Conservation (phyloP, 1,140 invertebrate species). For the Drosophila trapezifrons region DNA sequence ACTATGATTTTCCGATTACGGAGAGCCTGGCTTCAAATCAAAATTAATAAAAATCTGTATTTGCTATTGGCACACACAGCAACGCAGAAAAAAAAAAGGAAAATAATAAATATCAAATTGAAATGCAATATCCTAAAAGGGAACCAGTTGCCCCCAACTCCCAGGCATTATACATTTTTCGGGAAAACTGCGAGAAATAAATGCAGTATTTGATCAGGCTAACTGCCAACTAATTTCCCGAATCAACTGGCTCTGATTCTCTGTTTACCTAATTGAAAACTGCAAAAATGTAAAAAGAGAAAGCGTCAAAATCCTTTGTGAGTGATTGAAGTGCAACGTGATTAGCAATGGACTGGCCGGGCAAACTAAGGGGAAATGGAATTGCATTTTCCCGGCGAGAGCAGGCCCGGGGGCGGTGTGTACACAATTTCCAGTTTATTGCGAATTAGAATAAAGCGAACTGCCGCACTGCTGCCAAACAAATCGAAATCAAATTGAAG, state of each 20-base stretch:
- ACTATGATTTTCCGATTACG: background rate
- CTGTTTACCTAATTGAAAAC: conserved; percentile 47
- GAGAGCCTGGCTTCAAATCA: background rate
- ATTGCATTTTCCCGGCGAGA: conserved; percentile 22
- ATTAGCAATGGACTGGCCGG: conserved; percentile 25
- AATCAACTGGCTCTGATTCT: conserved; percentile 22
- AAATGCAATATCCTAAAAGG: conserved; percentile 6
- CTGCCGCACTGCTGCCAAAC: conserved; percentile 31
- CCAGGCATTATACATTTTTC: background rate
- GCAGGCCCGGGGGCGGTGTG: background rate
- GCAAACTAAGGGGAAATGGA: conserved; percentile 12
- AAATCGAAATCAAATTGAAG: conserved; percentile 69
- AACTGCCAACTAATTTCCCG: conserved; percentile 32
- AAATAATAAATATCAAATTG: background rate
- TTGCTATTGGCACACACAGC: background rate
- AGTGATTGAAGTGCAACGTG: conserved; percentile 44
- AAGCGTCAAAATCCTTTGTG: conserved; percentile 31
- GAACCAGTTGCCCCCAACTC: background rate
- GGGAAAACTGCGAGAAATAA: conserved; percentile 2
- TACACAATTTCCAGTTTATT: conserved; percentile 56
- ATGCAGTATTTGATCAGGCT: conserved; percentile 18
- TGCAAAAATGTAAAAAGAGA: conserved; percentile 22
- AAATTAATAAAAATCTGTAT: conserved; percentile 6
- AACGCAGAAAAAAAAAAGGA: no score
- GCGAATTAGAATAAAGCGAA: conserved; percentile 68